These are phyloP conservation scores for Drosophila acutilabella DNA, from an alignment of 2,888 invertebrate species.

Conservation along the genomic window DNA sequence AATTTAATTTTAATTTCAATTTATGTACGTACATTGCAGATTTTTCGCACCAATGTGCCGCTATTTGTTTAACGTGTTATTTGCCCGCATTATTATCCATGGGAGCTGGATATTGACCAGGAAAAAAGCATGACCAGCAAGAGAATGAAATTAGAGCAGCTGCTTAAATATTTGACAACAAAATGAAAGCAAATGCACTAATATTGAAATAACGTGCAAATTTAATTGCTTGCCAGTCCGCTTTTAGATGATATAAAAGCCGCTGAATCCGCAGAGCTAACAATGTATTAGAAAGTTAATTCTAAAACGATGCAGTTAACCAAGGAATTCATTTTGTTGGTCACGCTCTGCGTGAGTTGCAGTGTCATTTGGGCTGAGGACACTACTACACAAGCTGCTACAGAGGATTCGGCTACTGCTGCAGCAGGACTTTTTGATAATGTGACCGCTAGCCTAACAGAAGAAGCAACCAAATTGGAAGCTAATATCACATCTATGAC, in stretches of 20 bases:
- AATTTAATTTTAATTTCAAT: constrained; percentile 15
- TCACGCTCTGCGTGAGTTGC: constrained; percentile 16
- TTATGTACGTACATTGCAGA: constrained; percentile 1
- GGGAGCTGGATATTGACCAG: constrained; percentile 1
- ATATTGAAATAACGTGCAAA: constrained; percentile 41
- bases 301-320: constrained; percentile 18
- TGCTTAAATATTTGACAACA: constrained; percentile 53
- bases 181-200: constrained; percentile 29
- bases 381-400: not conserved
- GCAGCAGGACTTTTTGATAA: not conserved
- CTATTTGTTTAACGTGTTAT: constrained; percentile 8
- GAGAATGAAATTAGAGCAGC: constrained; percentile 18
- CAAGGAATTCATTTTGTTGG: constrained; percentile 14
- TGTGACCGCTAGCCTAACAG: not conserved
- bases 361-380: constrained; percentile 15
- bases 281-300: constrained; percentile 3
- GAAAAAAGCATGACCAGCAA: not conserved
- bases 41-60: constrained; percentile 1
- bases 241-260: constrained; percentile 36
- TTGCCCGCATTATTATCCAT: constrained; percentile 13
- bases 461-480: not conserved
- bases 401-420: not conserved
- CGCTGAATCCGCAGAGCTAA: not conserved
- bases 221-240: constrained; percentile 11
- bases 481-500: not conserved